Percentiles rank a stretch among this genome's conserved stretches.
Conservation (phyloP, 2,888 invertebrate genomes). For the Apodemia mormo region DNA sequence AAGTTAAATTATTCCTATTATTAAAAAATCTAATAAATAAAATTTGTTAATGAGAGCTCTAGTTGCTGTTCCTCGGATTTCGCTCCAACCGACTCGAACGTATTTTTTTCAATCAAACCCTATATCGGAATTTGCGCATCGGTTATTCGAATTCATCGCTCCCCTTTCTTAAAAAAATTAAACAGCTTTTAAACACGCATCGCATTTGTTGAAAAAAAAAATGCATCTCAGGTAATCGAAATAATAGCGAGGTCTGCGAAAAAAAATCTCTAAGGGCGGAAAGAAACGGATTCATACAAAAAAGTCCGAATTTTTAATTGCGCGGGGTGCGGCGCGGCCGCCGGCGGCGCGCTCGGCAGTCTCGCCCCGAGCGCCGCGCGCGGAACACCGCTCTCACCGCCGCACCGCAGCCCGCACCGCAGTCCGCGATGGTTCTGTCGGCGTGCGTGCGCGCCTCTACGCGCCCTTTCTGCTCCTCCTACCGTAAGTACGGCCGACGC, state of each 20-base stretch:
- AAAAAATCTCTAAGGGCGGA: slow-evolving; percentile 81
- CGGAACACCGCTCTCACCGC: slow-evolving; percentile 6
- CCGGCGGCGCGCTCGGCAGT: slow-evolving; percentile 31
- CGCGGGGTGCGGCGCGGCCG: slow-evolving; percentile 45
- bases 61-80: not conserved
- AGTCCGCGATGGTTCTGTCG: slow-evolving; percentile 62
- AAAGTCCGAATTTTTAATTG: slow-evolving; percentile 75
- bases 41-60: not conserved
- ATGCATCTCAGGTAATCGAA: slow-evolving; percentile 78
- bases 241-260: slow-evolving; percentile 75
- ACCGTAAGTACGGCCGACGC: slow-evolving; percentile 58
- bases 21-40: not conserved
- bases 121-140: slow-evolving; percentile 78
- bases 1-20: not conserved
- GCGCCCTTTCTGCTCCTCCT: slow-evolving; percentile 59
- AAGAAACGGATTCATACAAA: slow-evolving; percentile 79
- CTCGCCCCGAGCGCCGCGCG: slow-evolving; percentile 33
- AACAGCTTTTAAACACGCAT: slow-evolving; percentile 80
- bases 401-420: not conserved
- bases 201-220: slow-evolving; percentile 59
- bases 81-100: slow-evolving; percentile 33
- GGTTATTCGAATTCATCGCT: slow-evolving; percentile 69
- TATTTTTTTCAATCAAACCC: slow-evolving; percentile 60
- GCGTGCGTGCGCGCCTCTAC: slow-evolving; percentile 71
- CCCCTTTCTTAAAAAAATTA: slow-evolving; percentile 76